Base-by-base conservation (phyloP, 1,140 invertebrate genomes). In the Leptinotarsa undecemlineata region DNA sequence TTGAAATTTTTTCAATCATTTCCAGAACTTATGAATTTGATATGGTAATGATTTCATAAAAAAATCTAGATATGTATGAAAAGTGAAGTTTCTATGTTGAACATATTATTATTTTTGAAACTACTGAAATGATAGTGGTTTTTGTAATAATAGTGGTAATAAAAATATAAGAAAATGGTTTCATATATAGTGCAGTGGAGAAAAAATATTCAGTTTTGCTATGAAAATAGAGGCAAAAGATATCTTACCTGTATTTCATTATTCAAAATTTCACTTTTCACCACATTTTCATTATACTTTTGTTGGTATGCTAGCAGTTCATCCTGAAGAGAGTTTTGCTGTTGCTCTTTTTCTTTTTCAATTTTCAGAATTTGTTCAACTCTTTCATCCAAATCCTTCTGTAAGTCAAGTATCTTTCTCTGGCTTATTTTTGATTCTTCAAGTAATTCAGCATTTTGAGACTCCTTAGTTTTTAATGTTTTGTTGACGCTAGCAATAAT, bases 391-490 rank as follows among this genome's bases (percentile, higher is more conserved):
- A 86, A 80, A 77, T 89, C 85, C 3, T 81, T 81, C 80, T 88
- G 85, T 51, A 90, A 77, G 70, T 86, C 86, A 4, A 78, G 79
- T 11, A 84, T 83, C 71, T 87, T 86, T 26, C 86, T 82, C 61
- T 86, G 85, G 48, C 86, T 85, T 63, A 88, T 86, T 15, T 86
- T 85, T 5, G 87, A 80, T 57, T 87, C 83, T 23, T 86, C 76
- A 62, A 87, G 85, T 23, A 89, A 81, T 74, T 87, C 86, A 73
- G 89, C 86, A 74, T 86, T 87, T 81, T 88, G 88, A 19, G 87
- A 85, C 76, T 87, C 87, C 76, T 88, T 89, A 20, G 86, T 80
- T 21, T 83, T 86, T 68, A 89, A 79, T 51, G 83, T 85, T 4
- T 84, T 82, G 76, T 88, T 89, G 23, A 88, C 86, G 33, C 84